These are phyloP conservation scores for Ischnura elegans DNA, from an alignment of 2,888 invertebrate species.

Conservation along the genomic window DNA sequence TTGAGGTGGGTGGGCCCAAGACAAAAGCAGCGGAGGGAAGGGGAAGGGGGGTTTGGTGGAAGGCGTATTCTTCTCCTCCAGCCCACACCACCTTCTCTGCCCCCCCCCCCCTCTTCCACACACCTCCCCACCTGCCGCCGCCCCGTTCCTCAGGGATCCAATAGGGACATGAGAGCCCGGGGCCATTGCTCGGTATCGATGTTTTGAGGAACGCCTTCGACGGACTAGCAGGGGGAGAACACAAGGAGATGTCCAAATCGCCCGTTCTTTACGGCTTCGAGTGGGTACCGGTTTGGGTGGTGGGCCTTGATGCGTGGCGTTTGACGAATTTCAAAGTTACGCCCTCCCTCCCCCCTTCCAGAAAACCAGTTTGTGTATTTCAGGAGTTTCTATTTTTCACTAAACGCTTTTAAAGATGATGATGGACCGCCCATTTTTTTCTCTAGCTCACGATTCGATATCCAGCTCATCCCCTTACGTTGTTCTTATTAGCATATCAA, in stretches of 20 bases:
- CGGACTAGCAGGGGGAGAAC: background rate
- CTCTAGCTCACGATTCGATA: background rate
- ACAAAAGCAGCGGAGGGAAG: constrained; percentile 39
- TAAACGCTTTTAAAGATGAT: background rate
- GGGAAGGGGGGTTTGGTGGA: background rate
- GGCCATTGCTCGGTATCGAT: constrained; percentile 54
- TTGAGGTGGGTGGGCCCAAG: constrained; percentile 57
- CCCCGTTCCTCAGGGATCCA: background rate
- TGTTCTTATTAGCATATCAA: too few relatives aligned
- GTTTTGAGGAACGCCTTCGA: constrained; percentile 59
- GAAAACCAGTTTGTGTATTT: background rate
- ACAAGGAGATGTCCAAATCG: background rate
- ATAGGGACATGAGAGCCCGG: constrained; percentile 48
- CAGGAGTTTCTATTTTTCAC: background rate
- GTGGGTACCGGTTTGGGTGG: background rate
- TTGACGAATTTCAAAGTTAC: background rate
- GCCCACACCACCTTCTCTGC: background rate
- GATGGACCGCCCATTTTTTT: background rate
- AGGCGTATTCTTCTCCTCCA: constrained; percentile 63
- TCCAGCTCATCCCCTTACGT: background rate
- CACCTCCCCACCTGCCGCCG: constrained; percentile 6
- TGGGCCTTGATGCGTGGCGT: background rate
- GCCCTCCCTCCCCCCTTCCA: background rate
- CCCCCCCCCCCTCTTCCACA: background rate
- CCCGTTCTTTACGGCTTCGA: background rate